These are phyloP conservation scores for Periophthalmodon schlosseri DNA, from an alignment of 2,113 vertebrate genomes.

Conservation along the genomic window DNA sequence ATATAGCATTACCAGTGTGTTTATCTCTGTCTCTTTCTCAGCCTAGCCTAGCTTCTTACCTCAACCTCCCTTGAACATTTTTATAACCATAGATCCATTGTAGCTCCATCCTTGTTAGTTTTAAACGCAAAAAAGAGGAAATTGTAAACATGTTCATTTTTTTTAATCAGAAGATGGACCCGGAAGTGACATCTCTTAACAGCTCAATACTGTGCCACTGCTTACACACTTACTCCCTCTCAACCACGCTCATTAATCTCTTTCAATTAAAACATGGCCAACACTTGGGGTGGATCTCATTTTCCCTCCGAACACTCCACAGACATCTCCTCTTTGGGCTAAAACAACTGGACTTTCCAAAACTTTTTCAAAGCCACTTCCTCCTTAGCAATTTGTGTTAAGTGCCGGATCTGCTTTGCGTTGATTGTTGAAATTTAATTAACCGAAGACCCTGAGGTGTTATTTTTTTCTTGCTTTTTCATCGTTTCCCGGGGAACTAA, in stretches of 20 bases:
- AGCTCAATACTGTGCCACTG: not conserved
- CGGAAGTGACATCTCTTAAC: too few species aligned
- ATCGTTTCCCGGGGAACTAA: constrained; percentile 41
- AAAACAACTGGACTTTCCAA: constrained; percentile 32
- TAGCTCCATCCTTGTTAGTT: too few species aligned
- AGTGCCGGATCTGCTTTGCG: constrained; percentile 29
- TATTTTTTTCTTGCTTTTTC: constrained; percentile 20
- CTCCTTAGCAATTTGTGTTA: constrained; percentile 24
- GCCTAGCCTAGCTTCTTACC: too few species aligned
- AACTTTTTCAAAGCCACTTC: constrained; percentile 25
- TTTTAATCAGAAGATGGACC: too few species aligned
- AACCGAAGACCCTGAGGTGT: constrained; percentile 49
- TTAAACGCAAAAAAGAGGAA: too few species aligned
- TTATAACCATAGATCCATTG: too few species aligned
- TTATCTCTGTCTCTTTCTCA: too few species aligned
- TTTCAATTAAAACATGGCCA: constrained; percentile 72
- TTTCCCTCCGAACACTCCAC: constrained; percentile 53
- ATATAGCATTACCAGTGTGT: too few species aligned
- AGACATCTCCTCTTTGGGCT: constrained; percentile 36
- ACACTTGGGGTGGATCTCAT: constrained; percentile 52
- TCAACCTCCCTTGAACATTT: too few species aligned
- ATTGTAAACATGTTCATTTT: too few species aligned
- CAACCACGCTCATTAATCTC: constrained; percentile 63
- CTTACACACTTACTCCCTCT: constrained; percentile 45
- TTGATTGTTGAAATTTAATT: constrained; percentile 65